These are phyloP conservation scores for Drosophila bipectinata DNA, from an alignment of 1,140 invertebrate species.

Conservation along the genomic window DNA sequence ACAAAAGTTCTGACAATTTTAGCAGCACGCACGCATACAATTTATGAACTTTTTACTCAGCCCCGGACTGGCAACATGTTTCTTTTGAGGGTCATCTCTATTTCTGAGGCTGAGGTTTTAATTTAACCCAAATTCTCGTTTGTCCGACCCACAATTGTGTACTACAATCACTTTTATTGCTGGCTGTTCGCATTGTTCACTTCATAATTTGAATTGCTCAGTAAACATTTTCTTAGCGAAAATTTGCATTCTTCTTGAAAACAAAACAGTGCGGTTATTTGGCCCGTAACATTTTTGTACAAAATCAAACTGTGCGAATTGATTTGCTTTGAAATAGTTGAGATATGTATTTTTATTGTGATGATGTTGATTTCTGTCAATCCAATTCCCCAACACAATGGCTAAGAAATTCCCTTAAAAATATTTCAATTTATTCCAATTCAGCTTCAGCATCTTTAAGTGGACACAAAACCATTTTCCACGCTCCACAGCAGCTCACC, in stretches of 20 bases:
- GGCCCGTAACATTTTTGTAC: constrained; percentile 10
- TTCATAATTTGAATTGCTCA: constrained; percentile 45
- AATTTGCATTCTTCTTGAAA: neutral
- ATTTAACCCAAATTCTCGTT: constrained; percentile 51
- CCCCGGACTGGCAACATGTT: constrained; percentile 31
- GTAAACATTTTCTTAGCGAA: neutral
- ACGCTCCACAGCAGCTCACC: constrained; percentile 25
- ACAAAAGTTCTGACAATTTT: constrained; percentile 48
- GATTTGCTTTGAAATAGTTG: constrained; percentile 11
- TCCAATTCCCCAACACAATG: neutral
- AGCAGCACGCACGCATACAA: constrained; percentile 58
- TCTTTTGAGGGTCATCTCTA: constrained; percentile 9
- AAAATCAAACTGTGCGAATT: neutral
- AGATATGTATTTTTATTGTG: neutral
- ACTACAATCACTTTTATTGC: constrained; percentile 36
- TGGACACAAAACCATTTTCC: constrained; percentile 19
- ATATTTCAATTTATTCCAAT: neutral
- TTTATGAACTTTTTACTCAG: constrained; percentile 62
- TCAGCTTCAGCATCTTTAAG: neutral
- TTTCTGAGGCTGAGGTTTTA: constrained; percentile 35
- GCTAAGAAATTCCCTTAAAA: neutral
- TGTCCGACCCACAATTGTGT: constrained; percentile 28
- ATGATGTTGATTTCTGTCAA: neutral
- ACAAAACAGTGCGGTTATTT: constrained; percentile 12
- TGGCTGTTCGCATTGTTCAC: constrained; percentile 36